Evolutionary conservation across 1,140 invertebrate species (phyloP).

Genomic region (Brachionus sp.): DNA sequence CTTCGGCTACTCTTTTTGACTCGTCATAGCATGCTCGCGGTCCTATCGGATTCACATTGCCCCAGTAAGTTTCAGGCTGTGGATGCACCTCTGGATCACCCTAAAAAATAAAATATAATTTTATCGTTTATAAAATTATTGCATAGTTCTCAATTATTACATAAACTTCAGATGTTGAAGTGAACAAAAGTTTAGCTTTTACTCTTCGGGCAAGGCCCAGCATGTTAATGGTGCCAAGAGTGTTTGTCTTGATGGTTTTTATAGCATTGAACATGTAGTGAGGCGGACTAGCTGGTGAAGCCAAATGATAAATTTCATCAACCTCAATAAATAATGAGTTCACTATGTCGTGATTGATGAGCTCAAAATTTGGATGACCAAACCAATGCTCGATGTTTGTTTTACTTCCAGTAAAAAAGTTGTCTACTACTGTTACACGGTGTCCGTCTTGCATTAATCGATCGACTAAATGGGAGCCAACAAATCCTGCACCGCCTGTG

Average conservation of each 20-base stretch:
- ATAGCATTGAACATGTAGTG: slow-evolving; percentile 99
- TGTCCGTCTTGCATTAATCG: slow-evolving; percentile 90
- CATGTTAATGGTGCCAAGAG: slow-evolving; percentile 96
- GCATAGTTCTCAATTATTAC: background rate
- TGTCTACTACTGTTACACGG: slow-evolving; percentile 95
- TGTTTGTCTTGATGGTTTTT: slow-evolving; percentile 99
- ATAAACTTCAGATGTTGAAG: slow-evolving; percentile 97
- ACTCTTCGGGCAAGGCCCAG: slow-evolving; percentile 86
- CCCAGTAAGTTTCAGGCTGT: slow-evolving; percentile 82
- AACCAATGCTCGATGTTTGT: slow-evolving; percentile 97
- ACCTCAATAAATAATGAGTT: slow-evolving; percentile 96
- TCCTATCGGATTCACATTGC: slow-evolving; percentile 97
- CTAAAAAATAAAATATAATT: background rate
- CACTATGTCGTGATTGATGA: slow-evolving; percentile 97
- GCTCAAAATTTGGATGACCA: slow-evolving; percentile 96
- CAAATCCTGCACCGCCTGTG: slow-evolving; percentile 98
- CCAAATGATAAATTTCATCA: slow-evolving; percentile 98
- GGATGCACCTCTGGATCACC: slow-evolving; percentile 95
- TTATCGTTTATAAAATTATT: too few relatives aligned
- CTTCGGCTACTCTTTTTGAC: slow-evolving; percentile 93
- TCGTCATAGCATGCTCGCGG: slow-evolving; percentile 95
- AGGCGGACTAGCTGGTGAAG: slow-evolving; percentile 94
- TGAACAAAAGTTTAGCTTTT: slow-evolving; percentile 86
- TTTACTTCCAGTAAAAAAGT: slow-evolving; percentile 95
- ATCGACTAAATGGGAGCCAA: slow-evolving; percentile 95